Percentiles rank a stretch among this genome's conserved stretches.
These are phyloP conservation scores for Vanessa cardui DNA, from an alignment of 2,888 invertebrate genomes.

Conservation along the genomic window DNA sequence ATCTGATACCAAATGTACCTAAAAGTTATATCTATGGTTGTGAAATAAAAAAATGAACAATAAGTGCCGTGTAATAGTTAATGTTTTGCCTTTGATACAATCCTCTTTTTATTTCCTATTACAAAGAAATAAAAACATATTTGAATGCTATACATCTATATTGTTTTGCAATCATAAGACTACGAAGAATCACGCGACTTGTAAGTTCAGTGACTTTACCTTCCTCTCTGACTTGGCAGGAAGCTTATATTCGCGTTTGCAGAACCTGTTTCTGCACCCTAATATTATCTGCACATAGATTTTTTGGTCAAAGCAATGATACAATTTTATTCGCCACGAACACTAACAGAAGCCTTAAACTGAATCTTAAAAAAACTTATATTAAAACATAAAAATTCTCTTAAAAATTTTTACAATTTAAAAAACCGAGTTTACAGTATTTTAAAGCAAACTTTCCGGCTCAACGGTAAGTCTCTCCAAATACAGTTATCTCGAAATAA, in stretches of 20 bases:
- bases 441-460: constrained; percentile 24
- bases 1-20: too few species aligned
- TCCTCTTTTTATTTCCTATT: too few species aligned
- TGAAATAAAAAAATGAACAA: too few species aligned
- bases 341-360: constrained; percentile 27
- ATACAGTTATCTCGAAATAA: constrained; percentile 36
- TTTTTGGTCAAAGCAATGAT: constrained; percentile 42
- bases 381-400: constrained; percentile 6
- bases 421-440: constrained; percentile 22
- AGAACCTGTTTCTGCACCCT: constrained; percentile 78
- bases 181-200: constrained; percentile 75
- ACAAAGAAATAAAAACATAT: background rate
- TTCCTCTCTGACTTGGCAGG: constrained; percentile 75
- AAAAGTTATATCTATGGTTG: too few species aligned
- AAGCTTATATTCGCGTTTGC: constrained; percentile 70
- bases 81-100: too few species aligned
- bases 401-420: constrained; percentile 18
- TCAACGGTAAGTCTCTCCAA: constrained; percentile 24
- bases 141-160: constrained; percentile 49
- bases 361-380: background rate
- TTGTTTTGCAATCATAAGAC: constrained; percentile 76
- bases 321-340: constrained; percentile 19
- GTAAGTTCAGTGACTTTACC: constrained; percentile 79
- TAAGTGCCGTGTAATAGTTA: too few species aligned
- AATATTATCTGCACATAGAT: constrained; percentile 58